Base-by-base conservation (phyloP, 2,113 vertebrate genomes). In the Tragelaphus scriptus region DNA sequence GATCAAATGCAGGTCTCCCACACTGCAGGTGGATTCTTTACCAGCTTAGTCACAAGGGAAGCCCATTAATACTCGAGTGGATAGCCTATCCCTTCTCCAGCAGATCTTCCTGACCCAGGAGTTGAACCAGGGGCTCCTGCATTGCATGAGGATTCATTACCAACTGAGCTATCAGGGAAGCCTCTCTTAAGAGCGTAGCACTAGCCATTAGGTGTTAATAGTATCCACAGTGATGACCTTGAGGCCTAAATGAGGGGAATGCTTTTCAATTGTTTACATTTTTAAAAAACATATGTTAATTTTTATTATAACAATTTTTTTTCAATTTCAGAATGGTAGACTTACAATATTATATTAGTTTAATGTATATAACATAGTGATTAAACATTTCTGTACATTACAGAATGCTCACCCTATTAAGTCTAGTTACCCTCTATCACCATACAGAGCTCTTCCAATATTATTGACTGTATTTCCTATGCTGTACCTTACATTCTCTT, bases 161-260 rank as follows among this genome's bases (percentile, higher is more conserved):
- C 65, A 71, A 5, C n/a, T 71, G 68, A 71, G 68, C n/a, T 71
- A 36, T 36, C 4, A 12, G n/a, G 68, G 68, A 36, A 71, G 65
- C 32, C 32, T 32, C 65, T 68, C 65, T 21, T 68, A 68, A 68
- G 17, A 68, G n/a, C 26, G 11, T 2, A 47, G 23, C 6, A 2
- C 8, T 32, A 16, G 28, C 2, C 3, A 7, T 12, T 23, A 23
- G n/a, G 1, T 9, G 4, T 6, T 47, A 30, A 16, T 36, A 7
- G 11, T 13, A 28, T 15, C 53, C 11, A 44, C 4, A 25, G 59
- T 44, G 71, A 36, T 61, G 59, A 5, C 26, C 30, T 36, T 23
- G 30, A 47, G 44, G 77, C 4, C 6, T 82, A 25, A 65, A n/a
- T 3, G 82, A 85, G 58, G 47, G 40, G 2, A 36, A 16, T 61